These are phyloP conservation scores for Enteromius radiatus DNA, from an alignment of 2,797 vertebrate species.

Conservation along the genomic window DNA sequence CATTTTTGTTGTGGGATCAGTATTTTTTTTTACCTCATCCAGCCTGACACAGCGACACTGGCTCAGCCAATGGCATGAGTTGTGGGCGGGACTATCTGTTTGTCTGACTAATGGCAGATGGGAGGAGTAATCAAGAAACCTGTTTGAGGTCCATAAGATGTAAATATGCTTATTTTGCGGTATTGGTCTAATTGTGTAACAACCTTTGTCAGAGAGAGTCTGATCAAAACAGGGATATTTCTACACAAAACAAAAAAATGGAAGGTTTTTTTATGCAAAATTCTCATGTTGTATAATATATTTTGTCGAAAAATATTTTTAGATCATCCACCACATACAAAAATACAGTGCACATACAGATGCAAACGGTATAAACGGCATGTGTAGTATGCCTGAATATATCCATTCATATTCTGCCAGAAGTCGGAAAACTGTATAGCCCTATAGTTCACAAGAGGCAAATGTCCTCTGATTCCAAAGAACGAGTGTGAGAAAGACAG, in stretches of 20 bases:
- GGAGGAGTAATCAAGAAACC: neutral
- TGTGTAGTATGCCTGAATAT: neutral
- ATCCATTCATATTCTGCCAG: slow-evolving; percentile 14
- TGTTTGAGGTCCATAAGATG: neutral
- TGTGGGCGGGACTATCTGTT: neutral
- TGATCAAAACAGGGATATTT: neutral
- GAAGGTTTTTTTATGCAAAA: neutral
- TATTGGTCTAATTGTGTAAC: neutral
- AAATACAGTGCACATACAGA: neutral
- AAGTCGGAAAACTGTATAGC: slow-evolving; percentile 4
- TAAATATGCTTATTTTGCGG: neutral
- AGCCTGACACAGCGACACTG: neutral
- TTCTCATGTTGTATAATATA: neutral
- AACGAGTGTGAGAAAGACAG: slow-evolving; percentile 39
- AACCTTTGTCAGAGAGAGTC: neutral
- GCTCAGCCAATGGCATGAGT: slow-evolving; percentile 1
- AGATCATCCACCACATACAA: neutral
- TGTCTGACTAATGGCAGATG: neutral
- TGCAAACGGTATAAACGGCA: neutral
- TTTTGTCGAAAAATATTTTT: neutral
- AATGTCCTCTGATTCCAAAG: slow-evolving; percentile 23
- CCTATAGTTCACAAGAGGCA: slow-evolving; percentile 36
- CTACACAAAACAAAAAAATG: neutral
- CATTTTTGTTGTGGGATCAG: neutral
- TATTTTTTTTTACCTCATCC: neutral